phyloP scores from a whole-genome alignment of 2,797 vertebrate species.

The Acanthurus lineatus region DNA sequence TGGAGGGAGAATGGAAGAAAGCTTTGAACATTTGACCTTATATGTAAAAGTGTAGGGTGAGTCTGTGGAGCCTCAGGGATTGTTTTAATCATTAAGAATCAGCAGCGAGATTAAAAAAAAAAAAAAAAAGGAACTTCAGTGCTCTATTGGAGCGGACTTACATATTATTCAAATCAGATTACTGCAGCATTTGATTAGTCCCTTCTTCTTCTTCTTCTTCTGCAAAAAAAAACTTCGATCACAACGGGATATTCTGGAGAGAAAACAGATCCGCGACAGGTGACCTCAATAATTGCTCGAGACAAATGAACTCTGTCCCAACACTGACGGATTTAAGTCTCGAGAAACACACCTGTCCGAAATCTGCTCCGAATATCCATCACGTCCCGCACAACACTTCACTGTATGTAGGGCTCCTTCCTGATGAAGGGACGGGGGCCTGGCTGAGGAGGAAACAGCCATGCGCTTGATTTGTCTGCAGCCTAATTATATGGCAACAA shows the following conservation, averaged over 20 bases:
- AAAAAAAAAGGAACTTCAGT: constrained; percentile 23
- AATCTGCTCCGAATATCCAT: constrained; percentile 20
- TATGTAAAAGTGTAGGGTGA: constrained; percentile 82
- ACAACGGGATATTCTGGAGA: neutral
- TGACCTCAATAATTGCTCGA: constrained; percentile 19
- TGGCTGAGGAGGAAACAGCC: constrained; percentile 59
- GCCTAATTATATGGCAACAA: constrained; percentile 87
- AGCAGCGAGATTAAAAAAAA: constrained; percentile 39
- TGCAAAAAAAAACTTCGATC: neutral
- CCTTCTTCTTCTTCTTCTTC: neutral
- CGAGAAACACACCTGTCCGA: neutral
- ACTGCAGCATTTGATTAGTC: constrained; percentile 40
- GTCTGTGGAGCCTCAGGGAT: constrained; percentile 70
- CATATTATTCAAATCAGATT: constrained; percentile 58
- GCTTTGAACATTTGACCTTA: constrained; percentile 86
- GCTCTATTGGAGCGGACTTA: constrained; percentile 35
- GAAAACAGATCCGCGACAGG: constrained; percentile 15
- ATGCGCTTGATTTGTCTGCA: constrained; percentile 76
- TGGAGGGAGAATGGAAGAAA: constrained; percentile 64
- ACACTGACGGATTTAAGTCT: constrained; percentile 19
- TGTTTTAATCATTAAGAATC: constrained; percentile 77
- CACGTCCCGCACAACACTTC: constrained; percentile 12
- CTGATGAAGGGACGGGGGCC: constrained; percentile 32
- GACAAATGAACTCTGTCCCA: constrained; percentile 24
- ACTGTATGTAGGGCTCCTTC: constrained; percentile 32